phyloP scores from a whole-genome alignment of 2,113 vertebrate genomes.

The Oenanthe oenanthe region DNA sequence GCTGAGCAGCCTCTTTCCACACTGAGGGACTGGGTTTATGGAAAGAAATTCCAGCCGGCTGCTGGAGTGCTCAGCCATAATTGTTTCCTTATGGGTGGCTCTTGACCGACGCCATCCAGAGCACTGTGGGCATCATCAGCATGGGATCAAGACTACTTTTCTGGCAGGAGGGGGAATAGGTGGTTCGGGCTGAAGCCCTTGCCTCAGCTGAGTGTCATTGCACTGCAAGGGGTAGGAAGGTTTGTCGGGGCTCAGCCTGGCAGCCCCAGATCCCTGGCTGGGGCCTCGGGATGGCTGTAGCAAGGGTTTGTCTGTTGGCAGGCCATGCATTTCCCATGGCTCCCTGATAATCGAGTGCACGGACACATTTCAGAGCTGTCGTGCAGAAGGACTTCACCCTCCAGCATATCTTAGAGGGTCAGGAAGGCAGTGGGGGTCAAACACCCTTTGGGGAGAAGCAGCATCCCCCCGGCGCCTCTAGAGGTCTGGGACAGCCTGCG shows the following conservation, averaged over 20 bases:
- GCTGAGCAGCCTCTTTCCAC: not conserved
- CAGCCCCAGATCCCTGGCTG: rapidly evolving
- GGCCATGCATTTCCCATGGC: not conserved
- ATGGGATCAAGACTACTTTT: not conserved
- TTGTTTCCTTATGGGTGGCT: conserved; percentile 25
- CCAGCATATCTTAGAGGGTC: not conserved
- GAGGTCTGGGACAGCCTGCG: conserved; percentile 29
- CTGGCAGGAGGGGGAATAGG: not conserved
- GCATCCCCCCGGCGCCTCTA: not conserved
- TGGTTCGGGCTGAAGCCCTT: not conserved
- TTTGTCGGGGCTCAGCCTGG: not conserved
- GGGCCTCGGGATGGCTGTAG: not conserved
- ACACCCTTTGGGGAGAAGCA: not conserved
- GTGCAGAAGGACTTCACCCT: rapidly evolving
- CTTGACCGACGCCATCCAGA: not conserved
- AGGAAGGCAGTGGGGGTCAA: not conserved
- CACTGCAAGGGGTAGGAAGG: rapidly evolving
- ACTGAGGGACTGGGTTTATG: not conserved
- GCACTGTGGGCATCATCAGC: not conserved
- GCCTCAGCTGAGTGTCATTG: rapidly evolving
- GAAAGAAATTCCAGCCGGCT: conserved; percentile 14
- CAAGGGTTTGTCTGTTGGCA: not conserved
- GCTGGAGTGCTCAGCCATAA: not conserved
- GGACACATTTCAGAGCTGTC: not conserved
- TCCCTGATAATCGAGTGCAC: not conserved